Base-by-base conservation (phyloP, 2,888 invertebrate species). In the Chrysina gloriosa region DNA sequence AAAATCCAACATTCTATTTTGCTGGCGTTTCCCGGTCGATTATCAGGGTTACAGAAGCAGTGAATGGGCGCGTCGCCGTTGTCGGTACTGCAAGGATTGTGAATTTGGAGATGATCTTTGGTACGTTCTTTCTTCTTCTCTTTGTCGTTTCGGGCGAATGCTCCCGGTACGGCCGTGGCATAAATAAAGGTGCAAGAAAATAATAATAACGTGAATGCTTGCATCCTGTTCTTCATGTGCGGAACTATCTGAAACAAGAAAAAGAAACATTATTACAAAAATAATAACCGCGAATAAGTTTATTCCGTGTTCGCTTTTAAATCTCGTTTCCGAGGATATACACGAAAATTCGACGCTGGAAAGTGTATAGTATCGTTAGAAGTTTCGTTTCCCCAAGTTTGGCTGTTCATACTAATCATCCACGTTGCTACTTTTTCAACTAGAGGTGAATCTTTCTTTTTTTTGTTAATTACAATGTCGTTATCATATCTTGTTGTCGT, bases 1-100 rank as follows among this genome's bases (percentile, higher is more conserved):
- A 92, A 90, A 48, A 94, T 88, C 89, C 90, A 89, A 80, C 94
- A 95, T 81, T 91, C 92, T 50, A 91, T 92, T 75, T 90, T 89
- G 45, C 90, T 89, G 19, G 90, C 91, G 76, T 88, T 84, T 34
- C 80, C 79, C 67, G 85, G 77, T 31, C 72, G 84, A 65, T 85
- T 84, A 50, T 85, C 84, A 64, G 86, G 86, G 75, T 89, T 87
- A 78, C 92, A 92, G 79, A 89, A 88, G 82, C 92, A 92, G 76
- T 87, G 89, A 68, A 90, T 85, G 75, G 89, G 88, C 0, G 72
- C 74, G 14, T 74, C 68, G 47, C 72, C 73, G 6, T 73, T 74
- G 47, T 76, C 77, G 31, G 70, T 76, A 31, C 74, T 74, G 71
- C 77, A 78, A 4, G 76, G 74, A 70, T 76, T 76, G 31, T 72